These are phyloP conservation scores for Helicorthomorpha holstii DNA, from an alignment of 1,140 invertebrate genomes.

Conservation along the genomic window DNA sequence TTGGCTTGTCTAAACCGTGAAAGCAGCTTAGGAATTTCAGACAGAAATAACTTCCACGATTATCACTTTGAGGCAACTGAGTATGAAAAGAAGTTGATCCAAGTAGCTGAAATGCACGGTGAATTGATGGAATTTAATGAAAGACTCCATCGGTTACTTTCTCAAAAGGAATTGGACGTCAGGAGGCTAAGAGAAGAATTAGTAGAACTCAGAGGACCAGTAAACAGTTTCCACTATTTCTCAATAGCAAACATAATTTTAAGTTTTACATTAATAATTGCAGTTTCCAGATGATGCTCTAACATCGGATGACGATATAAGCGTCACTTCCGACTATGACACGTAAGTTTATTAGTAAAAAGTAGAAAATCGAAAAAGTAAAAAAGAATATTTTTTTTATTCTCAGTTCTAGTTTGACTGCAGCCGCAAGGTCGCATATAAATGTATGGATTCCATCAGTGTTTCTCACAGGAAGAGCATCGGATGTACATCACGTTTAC, in stretches of 20 bases:
- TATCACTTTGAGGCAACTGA: constrained; percentile 54
- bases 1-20: constrained; percentile 10
- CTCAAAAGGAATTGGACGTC: constrained; percentile 42
- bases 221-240: constrained; percentile 16
- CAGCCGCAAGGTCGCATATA: constrained; percentile 35
- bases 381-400: constrained; percentile 3
- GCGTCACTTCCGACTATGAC: constrained; percentile 19
- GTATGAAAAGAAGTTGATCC: constrained; percentile 76
- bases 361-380: neutral
- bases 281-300: constrained; percentile 18
- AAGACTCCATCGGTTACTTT: constrained; percentile 34
- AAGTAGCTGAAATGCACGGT: constrained; percentile 91
- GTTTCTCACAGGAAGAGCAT: constrained; percentile 59
- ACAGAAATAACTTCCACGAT: constrained; percentile 26
- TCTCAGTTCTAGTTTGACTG: constrained; percentile 13
- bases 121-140: constrained; percentile 89
- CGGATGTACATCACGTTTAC: constrained; percentile 68
- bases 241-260: too few relatives aligned
- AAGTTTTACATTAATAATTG: neutral
- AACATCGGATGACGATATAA: constrained; percentile 17
- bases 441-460: constrained; percentile 81
- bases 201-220: constrained; percentile 46
- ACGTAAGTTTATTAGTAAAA: constrained; percentile 9
- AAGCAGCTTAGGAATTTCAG: constrained; percentile 23
- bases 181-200: constrained; percentile 35